Evolutionary conservation across 2,888 invertebrate species (phyloP), one percentile per base, ranked within the genome.

Genomic region (Drosophila parthenogenetica): DNA sequence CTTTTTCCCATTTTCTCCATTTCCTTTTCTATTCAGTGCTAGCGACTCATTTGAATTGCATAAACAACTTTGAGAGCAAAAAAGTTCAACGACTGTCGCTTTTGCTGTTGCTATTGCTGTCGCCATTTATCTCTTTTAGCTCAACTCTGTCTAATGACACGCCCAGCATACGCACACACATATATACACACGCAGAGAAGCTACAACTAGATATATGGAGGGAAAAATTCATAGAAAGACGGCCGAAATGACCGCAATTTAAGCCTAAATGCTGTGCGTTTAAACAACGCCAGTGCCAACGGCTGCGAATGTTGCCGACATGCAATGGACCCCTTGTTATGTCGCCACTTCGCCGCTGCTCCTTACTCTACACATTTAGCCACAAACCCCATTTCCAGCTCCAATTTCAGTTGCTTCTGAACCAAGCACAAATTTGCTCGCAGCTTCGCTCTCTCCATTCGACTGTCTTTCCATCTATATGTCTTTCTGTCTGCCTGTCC

Each of bases 81-180:
- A 88, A 88, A 83, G 83, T 83, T 83, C 83, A 83, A 88, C 83
- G 87, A 86, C 77, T 77, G 77, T 61, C 55, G 63, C 62, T 75
- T 66, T 58, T 55, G 35, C 53, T 59, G 50, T 42, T 60, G 14
- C 51, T 16, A 14, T 25, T 54, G 73, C 77, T 74, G 78, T 75
- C 68, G 81, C 89, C 84, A 83, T 83, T 88, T 88, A 83, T 83
- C 83, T 83, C 84, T 86, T 83, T 88, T 83, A 88, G 87, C 77
- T 73, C 58, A 64, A 43, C 71, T 66, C 77, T 84, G 87, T 86
- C 89, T 83, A 86, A 88, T 77, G 83, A 83, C 89, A 83, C 83
- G 81, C 83, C 83, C 87, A 82, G 87, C 57, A 65, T 37, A 50
- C 64, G 37, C 48, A 55, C 61, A 40, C 51, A 51, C 62, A 29